Conservation (phyloP, 1,140 invertebrate species). For the Heliothis virescens region DNA sequence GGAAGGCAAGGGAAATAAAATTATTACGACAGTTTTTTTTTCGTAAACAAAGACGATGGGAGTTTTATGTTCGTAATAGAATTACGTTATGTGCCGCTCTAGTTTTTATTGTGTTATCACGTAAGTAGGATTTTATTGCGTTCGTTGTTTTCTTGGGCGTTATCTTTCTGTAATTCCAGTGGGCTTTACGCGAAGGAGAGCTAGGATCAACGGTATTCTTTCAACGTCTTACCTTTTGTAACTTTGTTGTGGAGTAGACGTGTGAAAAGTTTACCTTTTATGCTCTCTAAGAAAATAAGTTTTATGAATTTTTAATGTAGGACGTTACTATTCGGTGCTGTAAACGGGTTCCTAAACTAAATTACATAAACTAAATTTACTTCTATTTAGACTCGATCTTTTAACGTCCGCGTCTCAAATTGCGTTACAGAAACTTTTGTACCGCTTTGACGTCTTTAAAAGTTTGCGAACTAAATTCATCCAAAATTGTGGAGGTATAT, state of each 20-base stretch:
- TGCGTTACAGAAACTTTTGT: slow-evolving; percentile 18
- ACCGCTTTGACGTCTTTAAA: background rate
- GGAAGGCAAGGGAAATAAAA: slow-evolving; percentile 29
- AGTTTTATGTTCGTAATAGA: slow-evolving; percentile 45
- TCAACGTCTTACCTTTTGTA: background rate
- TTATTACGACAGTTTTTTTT: slow-evolving; percentile 40
- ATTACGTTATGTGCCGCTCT: slow-evolving; percentile 38
- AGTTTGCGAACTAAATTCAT: slow-evolving; percentile 11
- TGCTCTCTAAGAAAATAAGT: background rate
- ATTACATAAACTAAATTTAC: background rate
- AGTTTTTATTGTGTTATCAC: slow-evolving; percentile 47
- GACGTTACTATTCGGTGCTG: too few relatives aligned
- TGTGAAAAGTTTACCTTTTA: slow-evolving; percentile 13
- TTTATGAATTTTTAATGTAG: background rate
- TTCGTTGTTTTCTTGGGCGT: slow-evolving; percentile 6
- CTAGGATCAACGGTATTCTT: slow-evolving; percentile 17
- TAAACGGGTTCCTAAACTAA: background rate
- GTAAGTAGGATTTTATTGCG: slow-evolving; percentile 41
- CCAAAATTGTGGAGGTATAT: slow-evolving; percentile 3
- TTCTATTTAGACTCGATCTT: slow-evolving; percentile 5
- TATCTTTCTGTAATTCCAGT: slow-evolving; percentile 29
- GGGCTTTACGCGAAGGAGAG: background rate
- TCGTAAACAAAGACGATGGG: slow-evolving; percentile 38
- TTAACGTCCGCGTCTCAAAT: background rate
- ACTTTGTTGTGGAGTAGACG: slow-evolving; percentile 17